A percentile compares a stretch with the other conserved stretches of the same genome.
These are phyloP conservation scores for Penaeus indicus DNA, from an alignment of 1,140 invertebrate genomes.

Conservation along the genomic window DNA sequence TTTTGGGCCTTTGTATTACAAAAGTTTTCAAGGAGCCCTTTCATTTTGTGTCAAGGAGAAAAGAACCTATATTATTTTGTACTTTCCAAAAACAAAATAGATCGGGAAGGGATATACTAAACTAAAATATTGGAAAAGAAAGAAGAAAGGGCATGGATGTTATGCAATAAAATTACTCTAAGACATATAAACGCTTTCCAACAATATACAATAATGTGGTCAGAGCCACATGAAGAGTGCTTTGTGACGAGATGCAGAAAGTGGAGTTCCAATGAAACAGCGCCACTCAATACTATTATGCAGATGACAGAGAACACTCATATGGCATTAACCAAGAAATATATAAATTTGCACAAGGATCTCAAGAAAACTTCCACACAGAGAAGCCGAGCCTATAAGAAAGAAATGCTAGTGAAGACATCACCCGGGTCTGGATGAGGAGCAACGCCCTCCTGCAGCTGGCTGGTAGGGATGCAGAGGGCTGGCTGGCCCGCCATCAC, in stretches of 20 bases:
- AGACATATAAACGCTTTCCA: constrained; percentile 64
- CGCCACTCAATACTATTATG: constrained; percentile 27
- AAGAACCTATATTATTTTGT: constrained; percentile 66
- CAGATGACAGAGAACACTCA: constrained; percentile 41
- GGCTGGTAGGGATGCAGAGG: constrained; percentile 24
- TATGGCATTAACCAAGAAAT: constrained; percentile 34
- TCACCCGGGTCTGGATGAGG: constrained; percentile 11
- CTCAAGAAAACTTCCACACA: constrained; percentile 36
- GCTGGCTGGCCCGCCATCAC: constrained; percentile 49
- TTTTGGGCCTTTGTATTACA: constrained; percentile 43
- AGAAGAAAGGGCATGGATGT: constrained; percentile 56
- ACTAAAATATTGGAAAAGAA: constrained; percentile 46
- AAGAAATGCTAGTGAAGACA: constrained; percentile 32
- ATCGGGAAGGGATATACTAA: constrained; percentile 55
- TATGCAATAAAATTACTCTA: constrained; percentile 56
- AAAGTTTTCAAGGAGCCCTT: constrained; percentile 51
- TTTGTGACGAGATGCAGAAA: constrained; percentile 34
- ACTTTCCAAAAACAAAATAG: constrained; percentile 62
- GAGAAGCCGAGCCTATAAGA: constrained; percentile 48
- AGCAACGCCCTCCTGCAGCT: constrained; percentile 24
- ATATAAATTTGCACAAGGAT: constrained; percentile 45
- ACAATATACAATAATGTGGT: constrained; percentile 55
- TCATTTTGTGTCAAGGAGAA: constrained; percentile 50
- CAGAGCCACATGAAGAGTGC: constrained; percentile 42
- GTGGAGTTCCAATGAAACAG: constrained; percentile 8